phyloP scores from a whole-genome alignment of 2,888 invertebrate species.

The Phyto melanocephala region DNA sequence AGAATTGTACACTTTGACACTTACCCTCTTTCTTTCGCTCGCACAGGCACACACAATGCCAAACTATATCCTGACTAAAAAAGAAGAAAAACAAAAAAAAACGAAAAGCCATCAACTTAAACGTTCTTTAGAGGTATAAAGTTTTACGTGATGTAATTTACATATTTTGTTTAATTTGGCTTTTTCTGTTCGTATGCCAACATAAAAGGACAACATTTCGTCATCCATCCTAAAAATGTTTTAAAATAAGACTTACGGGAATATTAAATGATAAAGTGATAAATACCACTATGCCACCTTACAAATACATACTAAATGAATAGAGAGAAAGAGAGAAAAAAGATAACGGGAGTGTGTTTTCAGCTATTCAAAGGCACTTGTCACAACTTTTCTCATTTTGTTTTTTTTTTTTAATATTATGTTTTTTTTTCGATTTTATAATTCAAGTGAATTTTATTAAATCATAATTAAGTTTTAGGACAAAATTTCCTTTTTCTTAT shows the following conservation, averaged over 20 bases:
- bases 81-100: not conserved
- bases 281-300: constrained; percentile 22
- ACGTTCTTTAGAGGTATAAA: constrained; percentile 53
- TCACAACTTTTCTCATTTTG: not conserved
- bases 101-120: constrained; percentile 46
- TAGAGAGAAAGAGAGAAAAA: not conserved
- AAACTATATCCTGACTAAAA: not conserved
- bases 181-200: not conserved
- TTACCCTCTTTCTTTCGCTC: not conserved
- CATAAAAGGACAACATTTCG: constrained; percentile 35
- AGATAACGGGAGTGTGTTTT: not conserved
- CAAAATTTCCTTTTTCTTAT: constrained; percentile 4
- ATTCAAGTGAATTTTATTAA: constrained; percentile 31
- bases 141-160: constrained; percentile 51
- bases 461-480: constrained; percentile 35
- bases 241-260: constrained; percentile 46
- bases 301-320: not conserved
- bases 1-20: not conserved
- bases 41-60: too few species aligned
- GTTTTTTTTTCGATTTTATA: not conserved
- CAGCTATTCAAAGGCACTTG: not conserved
- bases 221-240: constrained; percentile 20
- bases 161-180: constrained; percentile 38
- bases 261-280: constrained; percentile 51
- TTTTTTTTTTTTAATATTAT: not conserved